Percentiles rank a stretch among this genome's conserved stretches.
These are phyloP conservation scores for Delia radicum DNA, from an alignment of 1,140 invertebrate species.

Conservation along the genomic window DNA sequence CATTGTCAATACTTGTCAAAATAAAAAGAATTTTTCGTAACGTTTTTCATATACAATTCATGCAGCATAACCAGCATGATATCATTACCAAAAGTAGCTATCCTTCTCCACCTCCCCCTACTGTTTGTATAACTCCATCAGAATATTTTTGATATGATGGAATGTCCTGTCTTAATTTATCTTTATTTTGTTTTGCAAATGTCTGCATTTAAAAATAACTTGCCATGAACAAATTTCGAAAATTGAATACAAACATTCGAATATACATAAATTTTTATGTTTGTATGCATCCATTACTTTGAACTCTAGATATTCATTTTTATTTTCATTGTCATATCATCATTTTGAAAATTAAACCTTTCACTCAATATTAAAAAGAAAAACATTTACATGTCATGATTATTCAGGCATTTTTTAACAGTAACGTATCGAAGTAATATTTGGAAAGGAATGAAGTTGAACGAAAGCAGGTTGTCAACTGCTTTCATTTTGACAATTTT, in stretches of 20 bases:
- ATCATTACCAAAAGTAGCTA: not conserved
- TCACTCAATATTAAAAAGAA: not conserved
- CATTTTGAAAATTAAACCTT: not conserved
- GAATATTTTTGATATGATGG: not conserved
- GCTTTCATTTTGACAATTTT: too few relatives aligned
- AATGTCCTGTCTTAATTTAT: not conserved
- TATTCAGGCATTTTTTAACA: not conserved
- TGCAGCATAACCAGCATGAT: not conserved
- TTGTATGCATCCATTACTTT: not conserved
- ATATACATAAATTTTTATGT: not conserved
- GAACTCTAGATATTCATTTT: not conserved
- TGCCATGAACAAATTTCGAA: too few relatives aligned
- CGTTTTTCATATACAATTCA: not conserved
- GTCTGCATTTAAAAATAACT: not conserved
- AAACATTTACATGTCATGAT: not conserved
- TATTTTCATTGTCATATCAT: not conserved
- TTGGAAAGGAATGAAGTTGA: too few relatives aligned
- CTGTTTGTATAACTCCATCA: not conserved
- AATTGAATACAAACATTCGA: not conserved
- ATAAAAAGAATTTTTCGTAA: not conserved
- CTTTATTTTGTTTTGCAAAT: not conserved
- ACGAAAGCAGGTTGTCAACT: too few relatives aligned
- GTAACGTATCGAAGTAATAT: too few relatives aligned
- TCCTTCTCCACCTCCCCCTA: not conserved
- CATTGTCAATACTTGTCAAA: constrained; percentile 4